Percentiles rank a stretch among this genome's conserved stretches.
Conservation (phyloP, 2,888 invertebrate species). For the Gerris lacustris region DNA sequence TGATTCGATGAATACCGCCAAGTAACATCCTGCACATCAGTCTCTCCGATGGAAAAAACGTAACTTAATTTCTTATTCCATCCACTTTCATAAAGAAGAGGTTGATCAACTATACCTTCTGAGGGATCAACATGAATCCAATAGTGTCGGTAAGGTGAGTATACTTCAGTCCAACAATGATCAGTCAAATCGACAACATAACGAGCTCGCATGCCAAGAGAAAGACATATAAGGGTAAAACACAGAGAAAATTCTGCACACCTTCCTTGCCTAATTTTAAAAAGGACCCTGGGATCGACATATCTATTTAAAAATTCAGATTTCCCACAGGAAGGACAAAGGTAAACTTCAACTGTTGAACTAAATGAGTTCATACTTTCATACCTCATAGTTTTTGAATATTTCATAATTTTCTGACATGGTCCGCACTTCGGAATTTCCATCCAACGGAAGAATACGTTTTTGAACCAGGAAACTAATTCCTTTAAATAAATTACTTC, state of each 20-base stretch:
- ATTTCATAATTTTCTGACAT: neutral
- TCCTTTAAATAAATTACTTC: neutral
- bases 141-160: neutral
- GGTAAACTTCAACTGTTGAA: neutral
- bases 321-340: neutral
- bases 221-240: neutral
- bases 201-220: neutral
- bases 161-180: constrained; percentile 8
- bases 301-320: constrained; percentile 4
- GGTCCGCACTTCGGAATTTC: neutral
- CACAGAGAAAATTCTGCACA: constrained; percentile 5
- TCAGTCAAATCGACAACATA: constrained; percentile 1
- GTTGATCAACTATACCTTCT: neutral
- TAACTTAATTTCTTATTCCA: constrained; percentile 4
- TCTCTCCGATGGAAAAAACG: neutral
- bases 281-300: neutral
- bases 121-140: constrained; percentile 6
- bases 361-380: neutral
- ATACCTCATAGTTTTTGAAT: neutral
- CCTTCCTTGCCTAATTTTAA: neutral
- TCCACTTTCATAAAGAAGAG: neutral
- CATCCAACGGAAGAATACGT: constrained; percentile 2
- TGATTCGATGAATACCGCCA: neutral
- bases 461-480: constrained; percentile 3
- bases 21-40: constrained; percentile 6